Evolutionary conservation across 2,113 vertebrate species (phyloP).

Genomic region (Trematomus loennbergii): DNA sequence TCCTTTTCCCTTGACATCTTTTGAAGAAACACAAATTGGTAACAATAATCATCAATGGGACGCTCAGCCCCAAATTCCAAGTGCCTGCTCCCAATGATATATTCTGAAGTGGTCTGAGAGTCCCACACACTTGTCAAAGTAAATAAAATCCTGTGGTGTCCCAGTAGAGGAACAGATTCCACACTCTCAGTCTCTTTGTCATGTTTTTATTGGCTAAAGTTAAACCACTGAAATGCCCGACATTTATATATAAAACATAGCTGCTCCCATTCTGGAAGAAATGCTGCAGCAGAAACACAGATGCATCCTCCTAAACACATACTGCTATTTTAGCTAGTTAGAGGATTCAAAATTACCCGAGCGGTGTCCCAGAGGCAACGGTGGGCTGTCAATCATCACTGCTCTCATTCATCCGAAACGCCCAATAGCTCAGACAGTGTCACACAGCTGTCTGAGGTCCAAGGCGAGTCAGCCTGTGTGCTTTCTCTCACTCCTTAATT

Average conservation of each 20-base stretch:
- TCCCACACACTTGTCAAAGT: conserved; percentile 26
- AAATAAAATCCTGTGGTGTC: conserved; percentile 60
- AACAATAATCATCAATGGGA: conserved; percentile 52
- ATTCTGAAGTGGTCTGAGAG: conserved; percentile 25
- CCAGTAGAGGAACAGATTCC: conserved; percentile 47
- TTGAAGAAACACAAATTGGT: conserved; percentile 48
- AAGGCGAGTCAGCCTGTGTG: conserved; percentile 31
- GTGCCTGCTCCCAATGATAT: conserved; percentile 25
- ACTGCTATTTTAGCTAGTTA: conserved; percentile 32
- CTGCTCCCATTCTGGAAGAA: conserved; percentile 35
- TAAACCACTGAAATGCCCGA: conserved; percentile 63
- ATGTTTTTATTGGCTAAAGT: conserved; percentile 72
- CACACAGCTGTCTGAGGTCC: conserved; percentile 49
- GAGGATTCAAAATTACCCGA: conserved; percentile 55
- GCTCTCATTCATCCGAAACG: conserved; percentile 46
- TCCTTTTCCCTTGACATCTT: not conserved
- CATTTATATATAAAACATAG: conserved; percentile 50
- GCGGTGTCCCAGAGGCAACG: conserved; percentile 42
- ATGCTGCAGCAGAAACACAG: conserved; percentile 44
- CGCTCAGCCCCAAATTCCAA: conserved; percentile 33
- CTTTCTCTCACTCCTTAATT: conserved; percentile 59
- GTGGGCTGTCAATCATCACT: conserved; percentile 51
- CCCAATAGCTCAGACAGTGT: conserved; percentile 47
- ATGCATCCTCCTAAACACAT: conserved; percentile 49
- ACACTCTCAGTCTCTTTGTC: conserved; percentile 54